A percentile compares a stretch with the other conserved stretches of the same genome.
These are phyloP conservation scores for Acanthochromis polyacanthus DNA, from an alignment of 2,113 vertebrate genomes.

Conservation along the genomic window DNA sequence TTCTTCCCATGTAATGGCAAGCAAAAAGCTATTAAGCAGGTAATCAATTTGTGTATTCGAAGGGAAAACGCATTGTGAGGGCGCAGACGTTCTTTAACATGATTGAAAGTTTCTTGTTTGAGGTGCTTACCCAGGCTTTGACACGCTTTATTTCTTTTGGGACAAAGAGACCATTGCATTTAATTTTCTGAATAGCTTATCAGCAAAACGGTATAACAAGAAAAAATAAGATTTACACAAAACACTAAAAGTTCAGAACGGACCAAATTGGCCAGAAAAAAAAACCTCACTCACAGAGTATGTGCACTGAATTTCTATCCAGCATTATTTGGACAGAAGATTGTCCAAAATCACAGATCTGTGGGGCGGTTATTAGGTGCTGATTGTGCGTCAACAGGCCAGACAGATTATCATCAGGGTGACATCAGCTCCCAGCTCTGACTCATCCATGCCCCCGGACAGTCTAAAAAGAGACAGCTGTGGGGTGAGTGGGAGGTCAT, in stretches of 20 bases:
- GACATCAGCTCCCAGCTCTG: constrained; percentile 73
- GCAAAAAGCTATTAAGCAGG: constrained; percentile 78
- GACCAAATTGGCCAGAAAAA: constrained; percentile 8
- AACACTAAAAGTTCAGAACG: constrained; percentile 1
- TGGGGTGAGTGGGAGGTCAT: constrained; percentile 65
- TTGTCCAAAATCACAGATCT: constrained; percentile 5
- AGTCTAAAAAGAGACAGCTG: constrained; percentile 49
- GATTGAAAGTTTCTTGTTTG: constrained; percentile 75
- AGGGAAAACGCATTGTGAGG: constrained; percentile 64
- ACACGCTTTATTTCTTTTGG: constrained; percentile 65
- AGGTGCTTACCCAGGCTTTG: constrained; percentile 59
- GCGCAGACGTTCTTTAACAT: constrained; percentile 57
- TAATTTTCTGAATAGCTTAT: constrained; percentile 66
- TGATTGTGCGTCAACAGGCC: constrained; percentile 43
- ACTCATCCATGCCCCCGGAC: constrained; percentile 60
- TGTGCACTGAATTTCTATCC: neutral
- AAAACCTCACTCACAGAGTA: neutral
- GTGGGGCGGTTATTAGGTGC: constrained; percentile 15
- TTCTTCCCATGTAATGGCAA: constrained; percentile 74
- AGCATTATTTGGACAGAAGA: neutral
- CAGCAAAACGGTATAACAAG: constrained; percentile 40
- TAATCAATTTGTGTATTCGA: constrained; percentile 78
- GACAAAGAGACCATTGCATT: constrained; percentile 46
- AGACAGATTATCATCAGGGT: constrained; percentile 55
- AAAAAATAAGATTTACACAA: constrained; percentile 17